phyloP scores from a whole-genome alignment of 2,888 invertebrate species.

The Brachypalpus laphriformis region DNA sequence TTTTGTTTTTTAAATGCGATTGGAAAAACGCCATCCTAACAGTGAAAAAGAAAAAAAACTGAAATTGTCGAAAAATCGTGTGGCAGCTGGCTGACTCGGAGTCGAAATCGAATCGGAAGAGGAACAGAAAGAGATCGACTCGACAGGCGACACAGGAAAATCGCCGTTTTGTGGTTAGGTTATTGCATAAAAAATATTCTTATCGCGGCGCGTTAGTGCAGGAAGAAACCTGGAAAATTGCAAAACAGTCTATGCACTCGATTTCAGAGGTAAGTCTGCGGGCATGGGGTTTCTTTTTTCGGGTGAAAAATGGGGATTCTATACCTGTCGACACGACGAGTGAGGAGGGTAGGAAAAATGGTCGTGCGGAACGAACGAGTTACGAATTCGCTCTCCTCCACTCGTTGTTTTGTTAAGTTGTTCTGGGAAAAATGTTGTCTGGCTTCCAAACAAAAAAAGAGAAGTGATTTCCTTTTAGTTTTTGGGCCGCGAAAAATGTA shows the following conservation, averaged over 20 bases:
- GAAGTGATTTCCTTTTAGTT: constrained; percentile 3
- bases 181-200: constrained; percentile 75
- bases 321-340: constrained; percentile 1
- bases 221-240: constrained; percentile 44
- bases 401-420: constrained; percentile 16
- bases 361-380: constrained; percentile 46
- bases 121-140: constrained; percentile 59
- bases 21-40: constrained; percentile 7
- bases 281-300: constrained; percentile 33
- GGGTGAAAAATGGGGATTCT: constrained; percentile 25
- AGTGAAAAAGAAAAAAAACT: constrained; percentile 44
- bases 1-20: constrained; percentile 35
- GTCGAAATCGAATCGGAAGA: constrained; percentile 23
- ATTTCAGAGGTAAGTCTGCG: constrained; percentile 57
- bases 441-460: constrained; percentile 50
- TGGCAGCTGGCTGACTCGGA: constrained; percentile 64
- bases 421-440: constrained; percentile 35
- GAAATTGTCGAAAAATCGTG: constrained; percentile 42
- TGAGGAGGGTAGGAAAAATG: constrained; percentile 36
- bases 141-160: constrained; percentile 36
- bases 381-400: constrained; percentile 17
- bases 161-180: constrained; percentile 73
- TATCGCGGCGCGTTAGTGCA: constrained; percentile 54
- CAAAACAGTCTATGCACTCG: constrained; percentile 36
- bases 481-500: constrained; percentile 8